Conservation (phyloP, 2,888 invertebrate species). For the Camponotus fellah region DNA sequence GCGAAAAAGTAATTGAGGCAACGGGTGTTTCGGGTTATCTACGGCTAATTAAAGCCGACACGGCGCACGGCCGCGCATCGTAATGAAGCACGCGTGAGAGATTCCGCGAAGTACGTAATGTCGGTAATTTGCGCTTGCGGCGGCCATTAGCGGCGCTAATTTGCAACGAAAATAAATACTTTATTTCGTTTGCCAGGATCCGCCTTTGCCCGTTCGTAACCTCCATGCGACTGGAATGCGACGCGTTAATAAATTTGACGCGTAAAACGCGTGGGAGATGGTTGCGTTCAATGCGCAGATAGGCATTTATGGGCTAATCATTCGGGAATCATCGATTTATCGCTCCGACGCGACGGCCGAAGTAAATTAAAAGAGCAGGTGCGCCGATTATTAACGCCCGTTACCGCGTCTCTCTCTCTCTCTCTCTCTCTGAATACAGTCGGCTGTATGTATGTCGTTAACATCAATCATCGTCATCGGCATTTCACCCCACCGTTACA, state of each 20-base stretch:
- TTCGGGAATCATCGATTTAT: conserved; percentile 77
- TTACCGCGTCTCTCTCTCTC: conserved; percentile 44
- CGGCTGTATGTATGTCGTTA: conserved; percentile 64
- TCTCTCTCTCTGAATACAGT: conserved; percentile 46
- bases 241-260: conserved; percentile 59
- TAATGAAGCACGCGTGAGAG: conserved; percentile 46
- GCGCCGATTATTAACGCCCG: conserved; percentile 72
- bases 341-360: conserved; percentile 67
- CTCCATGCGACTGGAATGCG: neutral
- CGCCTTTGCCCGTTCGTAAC: conserved; percentile 17
- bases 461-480: conserved; percentile 74
- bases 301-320: conserved; percentile 78
- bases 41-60: conserved; percentile 55
- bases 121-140: conserved; percentile 58
- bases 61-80: conserved; percentile 47
- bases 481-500: conserved; percentile 58
- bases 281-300: conserved; percentile 76
- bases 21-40: conserved; percentile 51
- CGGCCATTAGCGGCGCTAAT: conserved; percentile 56
- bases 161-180: conserved; percentile 55
- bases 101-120: conserved; percentile 60
- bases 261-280: conserved; percentile 55
- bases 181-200: conserved; percentile 32
- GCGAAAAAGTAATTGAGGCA: conserved; percentile 50
- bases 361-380: conserved; percentile 79